Conservation (phyloP, 2,797 vertebrate species). For the Schizopygopsis pylzovi region DNA sequence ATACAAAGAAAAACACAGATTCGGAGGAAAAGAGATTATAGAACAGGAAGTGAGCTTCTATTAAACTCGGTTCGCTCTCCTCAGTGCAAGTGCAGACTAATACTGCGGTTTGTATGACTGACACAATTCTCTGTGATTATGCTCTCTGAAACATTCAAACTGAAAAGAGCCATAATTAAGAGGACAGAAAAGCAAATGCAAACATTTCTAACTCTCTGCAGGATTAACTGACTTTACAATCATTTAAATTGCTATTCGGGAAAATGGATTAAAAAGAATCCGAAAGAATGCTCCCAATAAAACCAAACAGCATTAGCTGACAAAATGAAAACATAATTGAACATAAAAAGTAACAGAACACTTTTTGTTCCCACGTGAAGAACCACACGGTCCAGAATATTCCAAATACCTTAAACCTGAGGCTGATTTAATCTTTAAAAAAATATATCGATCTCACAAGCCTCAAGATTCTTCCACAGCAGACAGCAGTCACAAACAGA, state of each 20-base stretch:
- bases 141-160: constrained; percentile 12
- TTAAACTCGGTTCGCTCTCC: neutral
- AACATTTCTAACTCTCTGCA: constrained; percentile 4
- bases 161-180: neutral
- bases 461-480: constrained; percentile 22
- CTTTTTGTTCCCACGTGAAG: neutral
- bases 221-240: constrained; percentile 6
- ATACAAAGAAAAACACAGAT: neutral
- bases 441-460: neutral
- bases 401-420: neutral
- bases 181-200: neutral
- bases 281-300: neutral
- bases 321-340: neutral
- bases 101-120: constrained; percentile 5
- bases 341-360: neutral
- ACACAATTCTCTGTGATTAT: neutral
- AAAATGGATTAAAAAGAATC: constrained; percentile 20
- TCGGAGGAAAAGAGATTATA: neutral
- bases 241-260: constrained; percentile 23
- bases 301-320: constrained; percentile 12
- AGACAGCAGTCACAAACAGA: constrained; percentile 2
- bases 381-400: neutral
- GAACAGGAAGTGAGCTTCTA: constrained; percentile 25
- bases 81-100: constrained; percentile 35
- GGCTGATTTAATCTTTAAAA: neutral